Evolutionary conservation across 1,140 invertebrate species (phyloP), one percentile per base, ranked within the genome.

Genomic region (Dufourea novaeangliae): DNA sequence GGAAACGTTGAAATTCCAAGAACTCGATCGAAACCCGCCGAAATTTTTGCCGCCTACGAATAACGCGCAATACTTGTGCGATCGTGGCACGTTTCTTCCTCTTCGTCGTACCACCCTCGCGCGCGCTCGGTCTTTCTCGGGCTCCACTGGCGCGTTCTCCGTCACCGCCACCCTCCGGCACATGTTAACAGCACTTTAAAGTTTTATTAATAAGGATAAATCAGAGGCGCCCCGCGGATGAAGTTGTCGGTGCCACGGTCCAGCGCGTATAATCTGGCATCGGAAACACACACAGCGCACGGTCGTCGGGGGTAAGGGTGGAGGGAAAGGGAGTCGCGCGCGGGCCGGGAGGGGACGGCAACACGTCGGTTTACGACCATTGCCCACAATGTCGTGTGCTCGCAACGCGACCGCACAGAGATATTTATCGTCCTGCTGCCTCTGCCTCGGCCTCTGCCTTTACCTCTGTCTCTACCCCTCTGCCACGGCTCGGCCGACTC

Each of bases 131-230:
- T 59, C 46, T 62, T 67, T 56, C 37, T 41, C 39, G 20, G 34
- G 54, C n/a, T 77, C 29, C 67, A n/a, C 41, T 37, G 44, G 29
- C 44, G 44, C 50, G 57, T 59, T 70, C 73, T 61, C 64, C 74
- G 54, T 79, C 64, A 57, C 54, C 70, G 62, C 73, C 63, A 64
- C 54, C 59, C 46, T 70, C 34, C 70, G 57, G 74, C 83, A 86
- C 88, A 92, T 89, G 91, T 90, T 90, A 91, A 90, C 90, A 90
- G 88, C 86, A 87, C 83, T 88, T 89, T 89, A 88, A 89, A 90
- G 80, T 91, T 92, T 91, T 92, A 92, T 92, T 92, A 92, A 92
- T 91, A 92, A 91, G 90, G 88, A 92, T 92, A 92, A 92, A 92
- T 92, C 90, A 91, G 87, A 86, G 90, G 87, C 89, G 90, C 89